Base-by-base conservation (phyloP, 2,888 invertebrate genomes). In the Drosophila limbata region DNA sequence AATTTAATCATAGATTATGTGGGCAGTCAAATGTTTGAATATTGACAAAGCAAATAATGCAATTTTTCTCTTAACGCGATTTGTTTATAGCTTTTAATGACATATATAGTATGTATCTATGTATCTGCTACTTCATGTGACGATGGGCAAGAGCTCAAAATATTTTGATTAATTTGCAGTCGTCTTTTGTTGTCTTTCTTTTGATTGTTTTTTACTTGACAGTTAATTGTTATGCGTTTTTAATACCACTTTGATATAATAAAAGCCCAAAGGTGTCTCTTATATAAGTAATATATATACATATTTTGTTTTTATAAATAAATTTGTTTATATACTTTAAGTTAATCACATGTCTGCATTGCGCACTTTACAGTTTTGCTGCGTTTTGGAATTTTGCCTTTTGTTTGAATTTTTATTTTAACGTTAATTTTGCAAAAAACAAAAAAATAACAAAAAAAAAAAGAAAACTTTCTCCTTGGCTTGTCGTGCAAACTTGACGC, bases 401-500 rank as follows among this genome's bases (percentile, higher is more conserved):
- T 82, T 81, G 73, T 73, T 86, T 82, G 70, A 53, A 57, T 73
- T 44, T 47, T 66, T 25, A 68, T 74, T 67, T 80, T 56, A 77
- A 68, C 61, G 81, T 77, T 77, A 71, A 83, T 64, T 82, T 80
- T 53, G 77, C 72, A 64, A 74, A 60, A 70, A 72, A 63, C 33
- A 48, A 69, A 67, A 57, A 55, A 31, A 47, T 2, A 35, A 35
- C 47, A 48, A 51, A 47, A 69, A 45, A 67, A 84, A 79, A 77
- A 73, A 69, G 51, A 69, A 86, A 88, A 84, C 84, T 84, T 84
- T 84, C 84, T 83, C 84, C 88, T 48, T 31, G 51, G 81, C 69
- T 82, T 84, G 87, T 78, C 88, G 86, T 83, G 86, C 86, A 67
- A 88, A 75, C 69, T 84, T 79, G 85, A 77, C 81, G 81, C 84